Evolutionary conservation across 2,888 invertebrate species (phyloP).

Genomic region (Acleris literana): DNA sequence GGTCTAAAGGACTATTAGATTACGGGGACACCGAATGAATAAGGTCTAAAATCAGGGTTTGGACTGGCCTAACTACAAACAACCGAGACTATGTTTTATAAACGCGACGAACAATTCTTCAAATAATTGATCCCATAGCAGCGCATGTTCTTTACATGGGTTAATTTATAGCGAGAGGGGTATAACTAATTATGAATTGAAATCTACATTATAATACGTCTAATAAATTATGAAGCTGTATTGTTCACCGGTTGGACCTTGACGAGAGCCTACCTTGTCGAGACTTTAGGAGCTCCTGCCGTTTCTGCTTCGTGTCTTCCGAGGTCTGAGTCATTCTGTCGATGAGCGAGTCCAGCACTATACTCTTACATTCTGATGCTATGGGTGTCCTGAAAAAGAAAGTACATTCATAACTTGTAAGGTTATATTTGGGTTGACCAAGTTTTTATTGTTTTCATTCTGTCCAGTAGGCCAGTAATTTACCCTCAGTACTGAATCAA

Average conservation of each 20-base stretch:
- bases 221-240: slow-evolving; percentile 65
- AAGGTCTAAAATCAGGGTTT: too few species aligned
- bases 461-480: too few species aligned
- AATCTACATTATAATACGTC: not conserved
- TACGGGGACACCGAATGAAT: not conserved
- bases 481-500: too few species aligned
- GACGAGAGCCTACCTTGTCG: slow-evolving; percentile 66
- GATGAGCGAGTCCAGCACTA: slow-evolving; percentile 8
- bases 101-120: too few species aligned
- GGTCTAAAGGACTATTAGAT: slow-evolving; percentile 15
- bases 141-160: not conserved
- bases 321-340: slow-evolving; percentile 67
- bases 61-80: too few species aligned
- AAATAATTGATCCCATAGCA: too few species aligned
- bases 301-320: slow-evolving; percentile 82
- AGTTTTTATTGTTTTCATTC: too few species aligned
- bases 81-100: too few species aligned
- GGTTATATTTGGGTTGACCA: not conserved
- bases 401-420: not conserved
- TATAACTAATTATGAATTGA: not conserved
- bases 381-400: slow-evolving; percentile 45
- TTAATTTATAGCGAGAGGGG: not conserved
- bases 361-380: slow-evolving; percentile 12
- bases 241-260: slow-evolving; percentile 52
- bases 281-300: slow-evolving; percentile 78